A percentile compares a stretch with the other conserved stretches of the same genome.
Evolutionary conservation across 2,113 vertebrate genomes (phyloP).

Genomic region (Hiodon alosoides): DNA sequence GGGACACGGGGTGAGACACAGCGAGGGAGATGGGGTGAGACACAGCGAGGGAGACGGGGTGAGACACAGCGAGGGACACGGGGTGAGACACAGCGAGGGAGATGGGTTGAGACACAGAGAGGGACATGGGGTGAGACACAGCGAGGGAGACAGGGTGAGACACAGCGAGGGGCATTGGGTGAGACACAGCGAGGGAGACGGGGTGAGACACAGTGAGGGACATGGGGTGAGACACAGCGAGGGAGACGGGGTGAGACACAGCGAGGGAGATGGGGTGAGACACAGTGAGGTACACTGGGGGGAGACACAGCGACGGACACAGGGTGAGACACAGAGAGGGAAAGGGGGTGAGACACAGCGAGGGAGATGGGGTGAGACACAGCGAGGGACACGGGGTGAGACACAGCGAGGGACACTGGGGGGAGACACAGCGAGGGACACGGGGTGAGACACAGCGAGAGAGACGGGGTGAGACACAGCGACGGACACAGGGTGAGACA

Average conservation of each 20-base stretch:
- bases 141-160: not conserved
- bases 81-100: not conserved
- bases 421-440: not conserved
- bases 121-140: not conserved
- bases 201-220: not conserved
- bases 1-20: not conserved
- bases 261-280: too few relatives aligned
- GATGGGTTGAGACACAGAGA: not conserved
- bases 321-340: not conserved
- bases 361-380: not conserved
- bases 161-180: too few relatives aligned
- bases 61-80: too few relatives aligned
- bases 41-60: not conserved
- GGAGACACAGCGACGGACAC: not conserved
- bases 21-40: not conserved
- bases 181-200: not conserved
- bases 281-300: not conserved
- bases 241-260: not conserved
- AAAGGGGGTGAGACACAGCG: not conserved
- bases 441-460: not conserved
- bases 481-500: not conserved
- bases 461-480: not conserved
- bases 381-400: not conserved
- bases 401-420: not conserved
- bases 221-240: not conserved